Base-by-base conservation (phyloP, 2,888 invertebrate species). In the Leptinotarsa peninsularis region DNA sequence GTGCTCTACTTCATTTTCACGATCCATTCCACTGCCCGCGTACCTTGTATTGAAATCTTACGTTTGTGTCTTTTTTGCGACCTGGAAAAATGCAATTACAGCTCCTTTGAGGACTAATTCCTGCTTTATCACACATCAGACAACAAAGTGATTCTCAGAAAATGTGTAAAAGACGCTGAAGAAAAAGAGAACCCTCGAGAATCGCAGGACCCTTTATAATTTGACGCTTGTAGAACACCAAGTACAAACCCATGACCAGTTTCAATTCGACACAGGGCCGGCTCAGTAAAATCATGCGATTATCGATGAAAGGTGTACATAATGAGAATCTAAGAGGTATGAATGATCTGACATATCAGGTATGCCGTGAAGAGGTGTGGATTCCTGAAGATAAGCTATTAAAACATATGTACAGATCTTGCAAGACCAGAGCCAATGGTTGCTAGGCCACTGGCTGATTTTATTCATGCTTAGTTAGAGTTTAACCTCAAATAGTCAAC, bases 111-210 rank as follows among this genome's bases (percentile, higher is more conserved):
- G 67, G 58, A 70, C 54, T 49, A 56, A 66, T 63, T 66, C 71
- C 71, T 74, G 74, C 71, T 71, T 74, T 74, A 74, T 74, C 74
- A 67, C 63, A 63, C 70, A 74, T 74, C 74, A 49, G 17, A 52
- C 49, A 54, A 74, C 66, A 67, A 71, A 66, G 71, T 52, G 33
- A 18, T 27, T 52, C 27, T n/a, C 52, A 27, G 67, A 49, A 67
- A 52, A 52, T 23, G 43, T 68, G 50, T 27, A 52, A 56, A 66
- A 66, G 63, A 50, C 14, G 33, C n/a, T 21, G 49, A 49, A 71
- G 21, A 13, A 17, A 18, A 17, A 27, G 23, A 13, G 66, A 50
- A 7, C 43, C n/a, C 63, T 43, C 63, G 13, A 43, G 63, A 63
- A 63, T 63, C 17, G 10, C 1, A 43, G 27, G n/a, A 33, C 33